phyloP scores from a whole-genome alignment of 2,797 vertebrate genomes.

The Eremophila alpestris region DNA sequence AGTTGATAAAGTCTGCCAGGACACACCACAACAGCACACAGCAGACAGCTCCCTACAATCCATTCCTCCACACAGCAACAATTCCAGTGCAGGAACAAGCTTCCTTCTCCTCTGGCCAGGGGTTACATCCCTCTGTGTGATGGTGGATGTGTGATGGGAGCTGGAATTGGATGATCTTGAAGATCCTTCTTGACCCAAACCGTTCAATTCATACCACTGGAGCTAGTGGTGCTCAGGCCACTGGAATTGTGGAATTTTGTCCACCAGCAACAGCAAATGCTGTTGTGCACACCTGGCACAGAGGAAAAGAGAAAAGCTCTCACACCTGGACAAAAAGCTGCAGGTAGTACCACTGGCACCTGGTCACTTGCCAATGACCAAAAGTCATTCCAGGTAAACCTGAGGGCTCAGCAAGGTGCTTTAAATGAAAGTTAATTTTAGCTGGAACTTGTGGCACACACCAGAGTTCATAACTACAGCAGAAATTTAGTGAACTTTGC shows the following conservation, averaged over 20 bases:
- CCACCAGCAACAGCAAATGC: not conserved
- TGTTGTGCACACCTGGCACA: accelerated
- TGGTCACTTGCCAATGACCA: not conserved
- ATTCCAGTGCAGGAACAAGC: not conserved
- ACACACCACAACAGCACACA: not conserved
- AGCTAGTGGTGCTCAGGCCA: not conserved
- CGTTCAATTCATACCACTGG: not conserved
- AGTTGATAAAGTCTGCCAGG: not conserved
- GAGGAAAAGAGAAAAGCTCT: not conserved
- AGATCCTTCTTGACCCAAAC: not conserved
- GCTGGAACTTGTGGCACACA: not conserved
- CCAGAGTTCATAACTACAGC: not conserved
- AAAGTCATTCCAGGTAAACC: not conserved
- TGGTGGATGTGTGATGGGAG: not conserved
- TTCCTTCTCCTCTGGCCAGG: not conserved
- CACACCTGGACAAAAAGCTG: not conserved
- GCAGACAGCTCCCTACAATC: not conserved
- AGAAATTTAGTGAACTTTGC: not conserved
- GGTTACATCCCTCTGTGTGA: not conserved
- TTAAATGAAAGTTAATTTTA: not conserved
- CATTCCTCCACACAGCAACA: not conserved
- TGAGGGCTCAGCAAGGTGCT: not conserved
- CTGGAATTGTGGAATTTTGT: not conserved
- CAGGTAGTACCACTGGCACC: not conserved
- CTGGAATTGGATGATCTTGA: not conserved